These are phyloP conservation scores for Ctenochaetus hawaiiensis DNA, from an alignment of 2,797 vertebrate species.

Conservation along the genomic window DNA sequence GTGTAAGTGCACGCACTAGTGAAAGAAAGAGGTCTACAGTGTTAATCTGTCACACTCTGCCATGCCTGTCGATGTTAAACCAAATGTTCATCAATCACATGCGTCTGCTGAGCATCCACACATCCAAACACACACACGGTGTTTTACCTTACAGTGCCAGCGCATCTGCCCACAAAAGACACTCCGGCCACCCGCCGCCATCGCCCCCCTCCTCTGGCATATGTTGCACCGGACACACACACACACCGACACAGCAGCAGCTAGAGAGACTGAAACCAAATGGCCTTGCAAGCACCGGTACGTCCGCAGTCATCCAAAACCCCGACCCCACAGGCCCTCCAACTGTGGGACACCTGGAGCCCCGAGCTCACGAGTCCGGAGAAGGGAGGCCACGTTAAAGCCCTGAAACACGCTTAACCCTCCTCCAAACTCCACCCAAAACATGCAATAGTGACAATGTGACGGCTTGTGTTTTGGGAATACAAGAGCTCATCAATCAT, in stretches of 20 bases:
- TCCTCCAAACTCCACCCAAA: slow-evolving; percentile 35
- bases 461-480: slow-evolving; percentile 31
- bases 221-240: slow-evolving; percentile 28
- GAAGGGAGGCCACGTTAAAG: background rate
- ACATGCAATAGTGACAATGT: slow-evolving; percentile 20
- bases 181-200: slow-evolving; percentile 41
- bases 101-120: slow-evolving; percentile 24
- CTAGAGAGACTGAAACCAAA: slow-evolving; percentile 28
- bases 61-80: slow-evolving; percentile 45
- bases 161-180: slow-evolving; percentile 23
- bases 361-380: slow-evolving; percentile 11
- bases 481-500: slow-evolving; percentile 69
- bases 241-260: too few relatives aligned
- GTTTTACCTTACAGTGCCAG: slow-evolving; percentile 45
- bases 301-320: slow-evolving; percentile 43
- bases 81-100: slow-evolving; percentile 61
- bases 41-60: slow-evolving; percentile 65
- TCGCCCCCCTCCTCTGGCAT: slow-evolving; percentile 25
- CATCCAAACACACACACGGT: slow-evolving; percentile 20
- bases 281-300: background rate
- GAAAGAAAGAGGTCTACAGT: slow-evolving; percentile 36
- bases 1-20: background rate
- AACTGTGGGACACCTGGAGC: slow-evolving; percentile 52
- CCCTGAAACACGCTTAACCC: background rate
- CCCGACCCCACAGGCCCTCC: slow-evolving; percentile 2